A percentile compares a stretch with the other conserved stretches of the same genome.
Evolutionary conservation across 2,113 vertebrate species (phyloP).

Genomic region (Saguinus imperator): DNA sequence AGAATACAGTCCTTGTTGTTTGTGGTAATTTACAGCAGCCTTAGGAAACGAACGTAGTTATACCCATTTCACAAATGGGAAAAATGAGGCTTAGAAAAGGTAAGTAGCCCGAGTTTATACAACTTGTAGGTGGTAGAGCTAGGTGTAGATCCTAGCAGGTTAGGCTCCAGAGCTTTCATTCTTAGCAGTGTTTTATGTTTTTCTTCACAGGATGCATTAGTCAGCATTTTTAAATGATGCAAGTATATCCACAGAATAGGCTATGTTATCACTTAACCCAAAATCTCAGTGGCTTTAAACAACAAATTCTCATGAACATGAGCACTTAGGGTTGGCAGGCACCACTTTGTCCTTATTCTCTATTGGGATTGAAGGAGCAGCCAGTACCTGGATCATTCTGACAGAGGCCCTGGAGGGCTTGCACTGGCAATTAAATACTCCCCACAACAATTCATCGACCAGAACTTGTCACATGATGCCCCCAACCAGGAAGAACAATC

Average conservation of each 20-base stretch:
- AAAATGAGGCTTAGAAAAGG: background rate
- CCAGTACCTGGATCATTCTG: background rate
- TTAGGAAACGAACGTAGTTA: background rate
- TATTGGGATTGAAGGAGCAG: background rate
- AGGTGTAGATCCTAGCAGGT: background rate
- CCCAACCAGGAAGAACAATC: background rate
- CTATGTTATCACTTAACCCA: background rate
- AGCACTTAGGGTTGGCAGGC: background rate
- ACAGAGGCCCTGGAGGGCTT: background rate
- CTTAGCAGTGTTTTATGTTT: background rate
- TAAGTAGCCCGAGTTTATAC: background rate
- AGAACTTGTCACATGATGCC: background rate
- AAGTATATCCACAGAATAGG: background rate
- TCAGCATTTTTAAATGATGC: constrained; percentile 13
- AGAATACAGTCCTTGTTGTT: background rate
- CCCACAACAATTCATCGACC: background rate
- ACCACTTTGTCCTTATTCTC: background rate
- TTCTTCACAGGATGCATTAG: background rate
- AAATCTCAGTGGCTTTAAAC: background rate
- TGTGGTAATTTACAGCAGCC: background rate
- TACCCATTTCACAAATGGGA: background rate
- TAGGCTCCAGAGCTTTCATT: background rate
- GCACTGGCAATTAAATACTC: background rate
- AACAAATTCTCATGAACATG: background rate
- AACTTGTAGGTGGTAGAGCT: no score